phyloP scores from a whole-genome alignment of 2,797 vertebrate genomes.

The Pangasius sanitwongsei region DNA sequence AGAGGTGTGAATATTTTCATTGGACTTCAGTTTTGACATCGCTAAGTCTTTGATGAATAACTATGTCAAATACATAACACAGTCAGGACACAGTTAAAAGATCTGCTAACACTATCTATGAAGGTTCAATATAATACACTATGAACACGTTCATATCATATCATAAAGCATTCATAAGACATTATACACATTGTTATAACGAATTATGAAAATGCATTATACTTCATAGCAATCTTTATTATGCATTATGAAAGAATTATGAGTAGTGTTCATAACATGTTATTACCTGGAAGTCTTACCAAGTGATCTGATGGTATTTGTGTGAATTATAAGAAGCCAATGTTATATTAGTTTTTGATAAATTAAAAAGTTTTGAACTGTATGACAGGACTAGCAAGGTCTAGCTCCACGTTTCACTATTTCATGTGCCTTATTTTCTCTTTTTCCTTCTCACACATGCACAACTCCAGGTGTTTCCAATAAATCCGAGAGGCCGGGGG shows the following conservation, averaged over 20 bases:
- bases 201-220: neutral
- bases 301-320: neutral
- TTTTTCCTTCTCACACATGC: constrained; percentile 23
- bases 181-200: neutral
- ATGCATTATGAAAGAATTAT: neutral
- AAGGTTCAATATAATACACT: neutral
- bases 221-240: neutral
- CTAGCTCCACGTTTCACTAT: neutral
- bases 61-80: neutral
- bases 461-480: constrained; percentile 72
- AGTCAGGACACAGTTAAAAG: neutral
- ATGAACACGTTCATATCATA: neutral
- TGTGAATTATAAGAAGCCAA: too few species aligned
- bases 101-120: neutral
- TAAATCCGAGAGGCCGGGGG: constrained; percentile 66
- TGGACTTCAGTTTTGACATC: neutral
- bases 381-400: neutral
- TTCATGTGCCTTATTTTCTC: neutral
- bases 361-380: neutral
- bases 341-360: neutral
- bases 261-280: neutral
- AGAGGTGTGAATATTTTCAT: neutral
- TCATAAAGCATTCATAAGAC: neutral
- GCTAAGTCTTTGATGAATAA: neutral
- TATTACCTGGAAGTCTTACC: neutral